phyloP scores from a whole-genome alignment of 1,140 invertebrate species.

The Marisa cornuarietis region DNA sequence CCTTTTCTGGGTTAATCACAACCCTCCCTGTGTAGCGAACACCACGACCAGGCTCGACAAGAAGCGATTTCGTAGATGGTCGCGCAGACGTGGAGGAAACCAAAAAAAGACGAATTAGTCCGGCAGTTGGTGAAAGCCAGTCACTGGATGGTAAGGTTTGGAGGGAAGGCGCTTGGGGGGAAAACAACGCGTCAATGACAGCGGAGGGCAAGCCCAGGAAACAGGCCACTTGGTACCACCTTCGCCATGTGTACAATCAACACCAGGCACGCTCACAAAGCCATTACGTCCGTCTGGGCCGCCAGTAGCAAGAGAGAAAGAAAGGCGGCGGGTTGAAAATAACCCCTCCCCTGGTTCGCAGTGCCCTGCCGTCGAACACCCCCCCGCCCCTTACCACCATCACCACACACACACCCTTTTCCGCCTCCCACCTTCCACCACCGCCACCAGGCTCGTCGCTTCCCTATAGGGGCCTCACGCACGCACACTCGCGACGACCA shows the following conservation, averaged over 20 bases:
- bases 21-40: neutral
- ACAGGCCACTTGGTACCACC: no score
- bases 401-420: neutral
- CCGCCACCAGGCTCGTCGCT: neutral
- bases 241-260: conserved; percentile 23
- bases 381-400: no score
- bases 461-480: conserved; percentile 15
- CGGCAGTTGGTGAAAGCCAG: neutral
- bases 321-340: conserved; percentile 5
- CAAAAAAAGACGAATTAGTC: neutral
- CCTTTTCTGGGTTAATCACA: conserved; percentile 7
- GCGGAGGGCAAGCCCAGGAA: no score
- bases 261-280: conserved; percentile 20
- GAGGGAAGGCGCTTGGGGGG: neutral
- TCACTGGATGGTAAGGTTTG: neutral
- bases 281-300: conserved; percentile 24
- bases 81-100: neutral
- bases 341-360: conserved; percentile 1
- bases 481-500: conserved; percentile 6
- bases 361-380: neutral
- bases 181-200: conserved; percentile 19
- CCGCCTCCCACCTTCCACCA: neutral
- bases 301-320: conserved; percentile 8
- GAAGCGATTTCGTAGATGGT: neutral
- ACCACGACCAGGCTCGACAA: neutral